Evolutionary conservation across 2,888 invertebrate genomes (phyloP), one percentile per base, ranked within the genome.

Genomic region (Stomorhina lunata): DNA sequence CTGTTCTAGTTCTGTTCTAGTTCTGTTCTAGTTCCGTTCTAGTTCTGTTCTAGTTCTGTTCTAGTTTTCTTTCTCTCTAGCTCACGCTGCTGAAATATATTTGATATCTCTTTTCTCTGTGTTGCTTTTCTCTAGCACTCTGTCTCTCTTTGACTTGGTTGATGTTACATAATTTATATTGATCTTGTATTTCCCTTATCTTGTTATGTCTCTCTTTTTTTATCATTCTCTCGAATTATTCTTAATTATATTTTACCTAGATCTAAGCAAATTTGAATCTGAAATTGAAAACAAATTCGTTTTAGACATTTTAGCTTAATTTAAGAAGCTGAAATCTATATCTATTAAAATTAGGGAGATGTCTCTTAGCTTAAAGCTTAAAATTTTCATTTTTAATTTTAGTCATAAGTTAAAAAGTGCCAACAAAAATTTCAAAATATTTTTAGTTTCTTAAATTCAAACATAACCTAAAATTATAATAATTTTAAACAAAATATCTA

Each of bases 361-460:
- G 53, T 40, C n/a, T n/a, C 43, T 50, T 25, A 40, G 59, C 77
- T 68, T 77, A 15, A 77, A 77, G 79, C 79, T 66, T 79, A 40
- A 57, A 57, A 34, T 50, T 61, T 4, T 53, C 59, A 55, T 37
- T 6, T 55, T 75, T 75, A 34, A 65, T 75, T 65, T 25, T 43
- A 69, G 61, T 6, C 17, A 59, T 63, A 78, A 78, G 63, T 45
- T 71, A 45, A 53, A 55, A 55, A 32, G n/a, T n/a, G n/a, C n/a
- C 1, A 32, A 32, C 3, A 57, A 57, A 32, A 57, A 32, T 2
- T 20, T 37, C 22, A 7, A 10, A 34, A 68, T 15, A 32, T 50
- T 37, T 53, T 17, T 27, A 63, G 68, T 72, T 71, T 37, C 57
- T 40, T 40, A 40, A n/a, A 40, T 69, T 45, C 59, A 63, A 69